Evolutionary conservation across 1,140 invertebrate species (phyloP).

Genomic region (Ceratitis capitata): DNA sequence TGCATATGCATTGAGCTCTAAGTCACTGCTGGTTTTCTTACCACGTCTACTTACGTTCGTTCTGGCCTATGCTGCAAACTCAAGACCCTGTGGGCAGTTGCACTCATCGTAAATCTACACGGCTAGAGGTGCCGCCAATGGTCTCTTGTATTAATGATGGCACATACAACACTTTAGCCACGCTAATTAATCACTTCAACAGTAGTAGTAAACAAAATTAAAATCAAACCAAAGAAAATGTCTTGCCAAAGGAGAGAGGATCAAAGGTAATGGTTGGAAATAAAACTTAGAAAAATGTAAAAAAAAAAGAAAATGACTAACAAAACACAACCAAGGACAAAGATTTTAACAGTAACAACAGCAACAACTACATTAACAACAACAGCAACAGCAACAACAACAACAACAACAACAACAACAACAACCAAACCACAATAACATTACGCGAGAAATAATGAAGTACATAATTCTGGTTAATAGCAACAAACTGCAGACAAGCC

Average conservation of each 20-base stretch:
- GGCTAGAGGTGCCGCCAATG: no score
- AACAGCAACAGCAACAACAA: background rate
- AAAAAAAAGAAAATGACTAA: background rate
- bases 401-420: background rate
- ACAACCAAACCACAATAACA: background rate
- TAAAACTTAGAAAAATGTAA: background rate
- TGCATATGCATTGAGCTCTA: no score
- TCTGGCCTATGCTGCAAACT: no score
- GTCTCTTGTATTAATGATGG: no score
- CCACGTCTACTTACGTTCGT: no score
- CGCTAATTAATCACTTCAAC: conserved; percentile 14
- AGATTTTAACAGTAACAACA: background rate
- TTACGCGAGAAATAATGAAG: conserved; percentile 5
- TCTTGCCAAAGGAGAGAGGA: background rate
- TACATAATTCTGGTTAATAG: conserved; percentile 5
- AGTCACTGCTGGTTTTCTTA: no score
- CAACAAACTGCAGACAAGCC: background rate
- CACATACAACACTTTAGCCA: background rate
- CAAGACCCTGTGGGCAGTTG: no score
- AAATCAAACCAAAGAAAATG: background rate
- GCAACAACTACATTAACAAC: background rate
- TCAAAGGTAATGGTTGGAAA: background rate
- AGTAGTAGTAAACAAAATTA: background rate
- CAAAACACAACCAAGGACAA: background rate
- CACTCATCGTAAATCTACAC: no score